These are phyloP conservation scores for Nebria brevicollis DNA, from an alignment of 2,888 invertebrate species.

Conservation along the genomic window DNA sequence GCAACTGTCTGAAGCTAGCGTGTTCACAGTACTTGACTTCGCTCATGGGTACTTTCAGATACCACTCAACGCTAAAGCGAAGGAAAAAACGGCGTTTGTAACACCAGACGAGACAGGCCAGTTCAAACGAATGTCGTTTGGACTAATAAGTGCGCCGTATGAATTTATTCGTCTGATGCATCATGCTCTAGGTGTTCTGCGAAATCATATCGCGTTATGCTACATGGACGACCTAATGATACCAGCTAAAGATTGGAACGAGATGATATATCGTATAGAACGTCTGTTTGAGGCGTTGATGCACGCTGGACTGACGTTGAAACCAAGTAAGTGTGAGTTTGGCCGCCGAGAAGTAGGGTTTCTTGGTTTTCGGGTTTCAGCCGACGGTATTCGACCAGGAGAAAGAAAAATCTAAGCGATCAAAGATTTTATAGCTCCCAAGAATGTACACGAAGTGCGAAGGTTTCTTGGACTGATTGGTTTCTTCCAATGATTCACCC, in stretches of 20 bases:
- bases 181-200: constrained; percentile 46
- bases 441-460: constrained; percentile 49
- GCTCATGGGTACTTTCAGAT: too few species aligned
- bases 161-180: constrained; percentile 48
- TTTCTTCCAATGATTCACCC: neutral
- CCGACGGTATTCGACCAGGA: constrained; percentile 51
- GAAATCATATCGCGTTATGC: constrained; percentile 43
- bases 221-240: constrained; percentile 49
- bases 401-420: constrained; percentile 48
- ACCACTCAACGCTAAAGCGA: neutral
- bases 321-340: constrained; percentile 53
- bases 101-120: constrained; percentile 23
- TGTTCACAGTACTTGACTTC: too few species aligned
- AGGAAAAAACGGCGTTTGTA: neutral
- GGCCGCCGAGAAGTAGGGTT: constrained; percentile 49
- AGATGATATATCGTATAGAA: constrained; percentile 51
- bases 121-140: constrained; percentile 48
- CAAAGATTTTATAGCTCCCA: constrained; percentile 49
- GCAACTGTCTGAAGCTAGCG: too few species aligned
- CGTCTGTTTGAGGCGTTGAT: constrained; percentile 50
- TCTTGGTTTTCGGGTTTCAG: constrained; percentile 52
- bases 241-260: constrained; percentile 45
- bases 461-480: constrained; percentile 52
- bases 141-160: constrained; percentile 46
- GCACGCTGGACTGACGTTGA: constrained; percentile 54